A percentile compares a stretch with the other conserved stretches of the same genome.
phyloP scores from a whole-genome alignment of 2,888 invertebrate species.

The Lepetodrilus schrolli region DNA sequence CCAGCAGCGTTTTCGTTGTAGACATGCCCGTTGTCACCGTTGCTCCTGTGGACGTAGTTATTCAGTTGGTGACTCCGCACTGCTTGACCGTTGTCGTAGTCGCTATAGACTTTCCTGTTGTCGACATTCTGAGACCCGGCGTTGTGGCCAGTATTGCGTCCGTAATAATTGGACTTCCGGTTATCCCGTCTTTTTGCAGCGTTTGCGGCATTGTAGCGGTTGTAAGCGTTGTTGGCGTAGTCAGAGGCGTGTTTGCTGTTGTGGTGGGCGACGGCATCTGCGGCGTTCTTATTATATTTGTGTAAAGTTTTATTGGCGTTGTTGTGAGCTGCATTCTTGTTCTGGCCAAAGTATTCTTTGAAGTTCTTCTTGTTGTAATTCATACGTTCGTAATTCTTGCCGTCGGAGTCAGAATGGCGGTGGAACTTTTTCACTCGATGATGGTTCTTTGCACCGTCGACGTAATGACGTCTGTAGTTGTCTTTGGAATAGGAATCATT shows the following conservation, averaged over 20 bases:
- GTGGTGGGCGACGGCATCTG: not conserved
- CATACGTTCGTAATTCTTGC: not conserved
- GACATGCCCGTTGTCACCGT: not conserved
- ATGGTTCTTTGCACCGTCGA: not conserved
- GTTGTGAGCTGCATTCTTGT: not conserved
- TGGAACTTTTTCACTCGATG: not conserved
- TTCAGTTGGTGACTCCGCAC: not conserved
- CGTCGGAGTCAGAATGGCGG: not conserved
- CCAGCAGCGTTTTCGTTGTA: too few species aligned
- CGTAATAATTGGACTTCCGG: not conserved
- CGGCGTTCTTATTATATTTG: not conserved
- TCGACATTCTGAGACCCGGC: not conserved
- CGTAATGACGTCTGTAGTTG: not conserved
- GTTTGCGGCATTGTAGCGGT: not conserved
- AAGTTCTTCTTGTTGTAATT: not conserved
- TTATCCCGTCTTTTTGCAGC: not conserved
- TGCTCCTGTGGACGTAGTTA: not conserved
- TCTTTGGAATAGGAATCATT: not conserved
- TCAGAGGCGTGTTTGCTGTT: not conserved
- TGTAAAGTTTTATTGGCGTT: not conserved
- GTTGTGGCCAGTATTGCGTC: not conserved
- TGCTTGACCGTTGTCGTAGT: not conserved
- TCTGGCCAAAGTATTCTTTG: not conserved
- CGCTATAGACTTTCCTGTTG: not conserved
- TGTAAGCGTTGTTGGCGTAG: not conserved